A percentile compares a stretch with the other conserved stretches of the same genome.
Evolutionary conservation across 2,797 vertebrate species (phyloP).

Genomic region (Sardinella longiceps): DNA sequence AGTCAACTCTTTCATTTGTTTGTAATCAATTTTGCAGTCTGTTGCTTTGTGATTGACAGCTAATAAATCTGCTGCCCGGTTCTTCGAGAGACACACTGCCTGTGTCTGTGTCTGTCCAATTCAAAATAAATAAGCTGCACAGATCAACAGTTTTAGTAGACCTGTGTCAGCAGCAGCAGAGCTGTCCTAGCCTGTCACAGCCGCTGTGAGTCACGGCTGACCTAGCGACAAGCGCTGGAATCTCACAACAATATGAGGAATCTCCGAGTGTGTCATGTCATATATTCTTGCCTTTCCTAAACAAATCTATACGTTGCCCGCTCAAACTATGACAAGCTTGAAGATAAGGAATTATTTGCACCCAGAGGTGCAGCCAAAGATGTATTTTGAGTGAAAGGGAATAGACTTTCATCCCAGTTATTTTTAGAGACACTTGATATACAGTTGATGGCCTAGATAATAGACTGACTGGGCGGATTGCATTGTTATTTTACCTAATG

Average conservation of each 20-base stretch:
- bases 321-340: not conserved
- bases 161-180: not conserved
- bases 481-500: not conserved
- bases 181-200: not conserved
- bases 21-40: not conserved
- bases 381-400: not conserved
- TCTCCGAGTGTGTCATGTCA: not conserved
- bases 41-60: not conserved
- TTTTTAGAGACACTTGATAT: not conserved
- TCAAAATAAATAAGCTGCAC: not conserved
- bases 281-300: not conserved
- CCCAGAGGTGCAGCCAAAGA: not conserved
- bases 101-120: not conserved
- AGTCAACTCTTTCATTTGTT: not conserved
- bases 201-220: not conserved
- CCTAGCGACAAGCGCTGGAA: not conserved
- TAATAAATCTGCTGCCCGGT: not conserved
- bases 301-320: not conserved
- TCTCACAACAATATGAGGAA: not conserved
- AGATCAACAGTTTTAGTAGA: not conserved
- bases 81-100: not conserved
- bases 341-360: not conserved
- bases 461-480: not conserved
- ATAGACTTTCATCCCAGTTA: no score
- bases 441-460: not conserved